Conservation (phyloP, 1,140 invertebrate genomes). For the Lepidostoma basale region DNA sequence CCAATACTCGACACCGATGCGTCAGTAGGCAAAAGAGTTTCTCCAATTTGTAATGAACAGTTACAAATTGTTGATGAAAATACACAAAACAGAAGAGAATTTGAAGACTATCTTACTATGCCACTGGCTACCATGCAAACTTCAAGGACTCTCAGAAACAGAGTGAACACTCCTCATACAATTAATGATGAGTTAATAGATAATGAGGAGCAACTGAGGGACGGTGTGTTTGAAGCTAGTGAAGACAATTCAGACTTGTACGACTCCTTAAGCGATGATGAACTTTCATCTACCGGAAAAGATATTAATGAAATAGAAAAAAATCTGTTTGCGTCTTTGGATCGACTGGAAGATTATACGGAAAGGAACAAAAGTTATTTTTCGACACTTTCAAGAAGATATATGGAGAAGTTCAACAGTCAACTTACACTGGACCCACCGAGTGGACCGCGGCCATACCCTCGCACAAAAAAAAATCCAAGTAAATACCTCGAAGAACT, state of each 20-base stretch:
- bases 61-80: conserved; percentile 43
- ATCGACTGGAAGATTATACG: conserved; percentile 26
- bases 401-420: conserved; percentile 25
- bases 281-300: not conserved
- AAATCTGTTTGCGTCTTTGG: conserved; percentile 33
- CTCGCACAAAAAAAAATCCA: conserved; percentile 32
- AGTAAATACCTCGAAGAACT: conserved; percentile 42
- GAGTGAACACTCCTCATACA: conserved; percentile 23
- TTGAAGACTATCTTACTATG: not conserved
- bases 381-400: conserved; percentile 12
- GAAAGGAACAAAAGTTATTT: conserved; percentile 34
- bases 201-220: conserved; percentile 32
- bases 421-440: not conserved
- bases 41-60: conserved; percentile 40
- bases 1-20: not conserved
- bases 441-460: conserved; percentile 23
- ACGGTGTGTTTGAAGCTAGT: not conserved
- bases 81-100: not conserved
- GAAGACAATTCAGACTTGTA: not conserved
- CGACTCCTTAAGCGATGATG: conserved; percentile 18
- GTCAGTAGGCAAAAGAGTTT: conserved; percentile 15
- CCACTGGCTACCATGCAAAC: not conserved
- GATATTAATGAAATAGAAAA: conserved; percentile 33
- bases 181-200: conserved; percentile 43
- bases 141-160: not conserved